Base-by-base conservation (phyloP, 2,113 vertebrate species). In the Austrofundulus limnaeus region DNA sequence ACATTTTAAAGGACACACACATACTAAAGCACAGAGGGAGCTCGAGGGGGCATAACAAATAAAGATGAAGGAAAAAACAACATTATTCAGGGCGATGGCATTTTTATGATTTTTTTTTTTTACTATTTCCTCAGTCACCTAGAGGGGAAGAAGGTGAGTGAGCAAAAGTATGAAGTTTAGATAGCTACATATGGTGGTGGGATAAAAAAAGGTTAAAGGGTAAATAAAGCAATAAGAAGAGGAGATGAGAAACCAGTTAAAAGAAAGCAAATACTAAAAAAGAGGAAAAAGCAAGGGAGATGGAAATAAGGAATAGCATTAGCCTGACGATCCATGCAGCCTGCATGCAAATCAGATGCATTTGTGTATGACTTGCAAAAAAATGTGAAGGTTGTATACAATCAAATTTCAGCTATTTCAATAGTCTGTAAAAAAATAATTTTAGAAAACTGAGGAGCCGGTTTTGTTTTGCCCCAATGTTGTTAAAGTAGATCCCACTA, bases 11-110 rank as follows among this genome's bases (percentile, higher is more conserved):
- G 31, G 50, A 41, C 28, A 21, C 34, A 55, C 13, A 12, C 6
- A 14, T 1, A 31, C 12, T 45, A 1, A 63, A 2, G 6, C 1
- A 60, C 25, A 56, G 21, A 37, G 14, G 31, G n/a, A 66, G 31
- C 41, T 63, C 11, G 28, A 2, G 19, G 49, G 43, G 7, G 12
- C 21, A 66, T 14, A 75, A 43, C 31, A 59, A 73, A 67, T 41
- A 55, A 73, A 45, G 25, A 28, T 14, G 28, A 11, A 37, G 21
- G n/a, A 39, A 53, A 64, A 55, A 63, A 53, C 16, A 59, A 53
- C 28, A 53, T 31, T 77, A 48, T 11, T 68, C 34, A 47, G 21
- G 48, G n/a, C 39, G 13, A 10, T 47, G 43, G 47, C 1, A 37
- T 20, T 48, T 20, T 31, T 14, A 37, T 49, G 10, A 39, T 21